These are phyloP conservation scores for Hypotaenidia okinawae DNA, from an alignment of 2,797 vertebrate genomes.

Conservation along the genomic window DNA sequence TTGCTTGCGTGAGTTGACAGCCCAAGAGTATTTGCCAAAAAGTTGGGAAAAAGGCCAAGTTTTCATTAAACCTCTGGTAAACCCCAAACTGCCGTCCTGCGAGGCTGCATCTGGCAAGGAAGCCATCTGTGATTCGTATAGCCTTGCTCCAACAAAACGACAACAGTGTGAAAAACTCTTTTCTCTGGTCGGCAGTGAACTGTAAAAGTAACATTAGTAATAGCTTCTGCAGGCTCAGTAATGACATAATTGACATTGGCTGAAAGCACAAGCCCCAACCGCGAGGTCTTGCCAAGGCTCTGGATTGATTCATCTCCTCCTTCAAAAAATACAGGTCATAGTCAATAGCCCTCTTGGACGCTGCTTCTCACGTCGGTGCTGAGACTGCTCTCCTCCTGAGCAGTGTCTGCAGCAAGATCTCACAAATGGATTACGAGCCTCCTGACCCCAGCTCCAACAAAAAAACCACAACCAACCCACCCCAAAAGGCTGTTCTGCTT, in stretches of 20 bases:
- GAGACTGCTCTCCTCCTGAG: conserved; percentile 32
- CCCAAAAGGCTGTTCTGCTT: not conserved
- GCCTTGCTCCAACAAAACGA: conserved; percentile 81
- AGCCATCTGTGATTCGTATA: conserved; percentile 81
- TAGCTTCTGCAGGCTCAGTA: conserved; percentile 80
- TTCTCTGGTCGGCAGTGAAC: conserved; percentile 79
- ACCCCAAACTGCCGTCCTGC: conserved; percentile 71
- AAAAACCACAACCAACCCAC: not conserved
- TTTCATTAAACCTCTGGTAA: conserved; percentile 84
- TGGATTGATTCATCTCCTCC: conserved; percentile 70
- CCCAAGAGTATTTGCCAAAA: conserved; percentile 69
- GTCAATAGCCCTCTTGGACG: conserved; percentile 30
- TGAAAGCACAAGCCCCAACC: conserved; percentile 59
- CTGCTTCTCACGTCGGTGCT: not conserved
- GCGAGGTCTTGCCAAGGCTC: conserved; percentile 67
- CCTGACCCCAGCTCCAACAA: not conserved
- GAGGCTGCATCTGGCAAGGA: conserved; percentile 79
- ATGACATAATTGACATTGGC: conserved; percentile 80
- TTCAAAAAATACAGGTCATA: conserved; percentile 52
- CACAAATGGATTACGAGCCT: not conserved
- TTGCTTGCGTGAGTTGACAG: conserved; percentile 63
- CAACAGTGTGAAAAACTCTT: conserved; percentile 81
- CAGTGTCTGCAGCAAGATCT: not conserved
- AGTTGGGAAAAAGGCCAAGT: conserved; percentile 75
- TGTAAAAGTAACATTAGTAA: conserved; percentile 83